Base-by-base conservation (phyloP, 2,888 invertebrate genomes). In the Xestia rhomboidea region DNA sequence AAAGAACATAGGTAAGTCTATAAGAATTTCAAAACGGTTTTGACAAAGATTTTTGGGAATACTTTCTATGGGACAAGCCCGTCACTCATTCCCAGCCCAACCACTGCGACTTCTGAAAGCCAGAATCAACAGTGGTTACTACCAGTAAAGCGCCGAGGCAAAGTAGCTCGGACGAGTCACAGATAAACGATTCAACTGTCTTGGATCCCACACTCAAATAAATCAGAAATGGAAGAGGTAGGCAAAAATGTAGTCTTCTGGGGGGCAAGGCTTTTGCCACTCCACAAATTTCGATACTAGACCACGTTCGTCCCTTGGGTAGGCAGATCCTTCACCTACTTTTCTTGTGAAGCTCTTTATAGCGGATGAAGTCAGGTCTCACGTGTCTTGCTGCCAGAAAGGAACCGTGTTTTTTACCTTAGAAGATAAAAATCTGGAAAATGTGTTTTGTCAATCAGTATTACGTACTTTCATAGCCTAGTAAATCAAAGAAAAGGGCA, bases 381-480 rank as follows among this genome's bases (percentile, higher is more conserved):
- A 10, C 10, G 24, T 24, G 10, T 51, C 24, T 8, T 51, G 24
- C 51, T 24, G 7, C 21, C 49, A 49, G 15, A 46, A 15, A 7
- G 24, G 2, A 49, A 24, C 51, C 0, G 0, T 46, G 21, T 49
- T 49, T 21, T 21, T 49, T 49, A 51, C 51, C 24, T 21, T 24
- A 24, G 51, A 51, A 24, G 24, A 2, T 49, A 49, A 49, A 27
- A 57, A n/a, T 57, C 6, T n/a, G 27, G 15, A 2, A 60, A 34
- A 34, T 24, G 24, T 51, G 8, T 51, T 24, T 30, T 62, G 7
- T 46, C 54, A n/a, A n/a, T 70, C 24, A 41, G 3, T 13, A 8
- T 27, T 27, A 24, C n/a, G 10, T 30, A 44, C 46, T 79, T 70
- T 77, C 27, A 44, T 63, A 38, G 41, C n/a, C 60, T 44, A 63